phyloP scores from a whole-genome alignment of 2,888 invertebrate species.

The Cryptocheilus praepositus region DNA sequence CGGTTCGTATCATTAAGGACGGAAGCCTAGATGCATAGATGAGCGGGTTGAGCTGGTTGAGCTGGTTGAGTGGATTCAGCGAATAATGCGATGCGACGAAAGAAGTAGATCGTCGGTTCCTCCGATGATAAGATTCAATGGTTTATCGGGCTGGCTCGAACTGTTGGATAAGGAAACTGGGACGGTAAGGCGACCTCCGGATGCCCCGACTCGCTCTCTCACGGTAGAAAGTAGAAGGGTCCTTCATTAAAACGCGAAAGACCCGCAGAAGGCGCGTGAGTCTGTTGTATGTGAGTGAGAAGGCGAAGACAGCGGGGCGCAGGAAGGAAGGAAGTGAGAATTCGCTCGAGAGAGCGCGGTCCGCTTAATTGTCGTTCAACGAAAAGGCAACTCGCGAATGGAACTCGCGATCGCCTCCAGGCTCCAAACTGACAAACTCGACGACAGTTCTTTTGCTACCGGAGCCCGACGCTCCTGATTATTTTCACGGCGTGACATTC shows the following conservation, averaged over 20 bases:
- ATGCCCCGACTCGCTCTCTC: slow-evolving; percentile 23
- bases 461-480: slow-evolving; percentile 10
- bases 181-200: slow-evolving; percentile 26
- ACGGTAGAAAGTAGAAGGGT: slow-evolving; percentile 29
- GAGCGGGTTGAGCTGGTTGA: too few relatives aligned
- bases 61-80: too few relatives aligned
- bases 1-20: too few relatives aligned
- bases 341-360: slow-evolving; percentile 45
- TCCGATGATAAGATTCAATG: neutral
- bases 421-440: neutral
- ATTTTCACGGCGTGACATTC: neutral
- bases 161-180: slow-evolving; percentile 46
- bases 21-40: too few relatives aligned
- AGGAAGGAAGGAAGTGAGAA: slow-evolving; percentile 25
- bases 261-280: slow-evolving; percentile 12
- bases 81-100: neutral
- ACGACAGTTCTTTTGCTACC: neutral
- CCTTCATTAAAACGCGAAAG: slow-evolving; percentile 48
- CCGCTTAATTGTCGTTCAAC: slow-evolving; percentile 54
- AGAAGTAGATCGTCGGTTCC: neutral
- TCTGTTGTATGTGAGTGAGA: neutral
- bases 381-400: slow-evolving; percentile 43
- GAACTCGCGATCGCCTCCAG: slow-evolving; percentile 25
- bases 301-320: slow-evolving; percentile 4
- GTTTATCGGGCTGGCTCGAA: slow-evolving; percentile 18